Percentiles rank a stretch among this genome's conserved stretches.
phyloP scores from a whole-genome alignment of 2,797 vertebrate genomes.

The Hephaestus fuliginosus region DNA sequence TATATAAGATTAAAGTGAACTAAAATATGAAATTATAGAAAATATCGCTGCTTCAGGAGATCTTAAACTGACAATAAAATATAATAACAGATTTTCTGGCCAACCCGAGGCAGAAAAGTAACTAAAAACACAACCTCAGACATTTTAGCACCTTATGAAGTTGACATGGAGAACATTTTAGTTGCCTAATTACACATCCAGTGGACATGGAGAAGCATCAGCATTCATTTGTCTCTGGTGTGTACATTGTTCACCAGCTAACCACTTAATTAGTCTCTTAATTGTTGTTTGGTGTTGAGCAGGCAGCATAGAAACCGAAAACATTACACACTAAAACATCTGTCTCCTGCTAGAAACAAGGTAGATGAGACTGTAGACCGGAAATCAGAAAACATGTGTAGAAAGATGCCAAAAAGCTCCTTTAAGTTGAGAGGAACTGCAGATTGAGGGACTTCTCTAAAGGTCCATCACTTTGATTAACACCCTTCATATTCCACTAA shows the following conservation, averaged over 20 bases:
- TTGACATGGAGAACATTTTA: neutral
- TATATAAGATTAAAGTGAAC: neutral
- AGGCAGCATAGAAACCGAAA: neutral
- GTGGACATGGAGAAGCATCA: neutral
- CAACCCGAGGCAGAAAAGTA: too few species aligned
- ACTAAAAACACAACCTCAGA: neutral
- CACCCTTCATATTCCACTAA: neutral
- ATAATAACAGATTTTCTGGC: neutral
- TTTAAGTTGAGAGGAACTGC: neutral
- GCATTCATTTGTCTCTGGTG: neutral
- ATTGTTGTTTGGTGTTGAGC: neutral
- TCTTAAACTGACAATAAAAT: neutral
- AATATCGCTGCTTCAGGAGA: neutral
- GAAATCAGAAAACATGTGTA: conserved; percentile 5
- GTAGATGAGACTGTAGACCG: neutral
- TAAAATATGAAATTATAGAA: neutral
- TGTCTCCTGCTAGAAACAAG: neutral
- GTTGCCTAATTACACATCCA: neutral
- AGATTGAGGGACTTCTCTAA: neutral
- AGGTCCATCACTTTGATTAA: neutral
- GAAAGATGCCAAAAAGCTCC: conserved; percentile 2
- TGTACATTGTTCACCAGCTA: neutral
- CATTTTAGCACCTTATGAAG: neutral
- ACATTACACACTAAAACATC: neutral
- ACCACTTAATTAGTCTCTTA: neutral